Evolutionary conservation across 2,113 vertebrate species (phyloP), one percentile per base, ranked within the genome.

Genomic region (Oryzias celebensis): DNA sequence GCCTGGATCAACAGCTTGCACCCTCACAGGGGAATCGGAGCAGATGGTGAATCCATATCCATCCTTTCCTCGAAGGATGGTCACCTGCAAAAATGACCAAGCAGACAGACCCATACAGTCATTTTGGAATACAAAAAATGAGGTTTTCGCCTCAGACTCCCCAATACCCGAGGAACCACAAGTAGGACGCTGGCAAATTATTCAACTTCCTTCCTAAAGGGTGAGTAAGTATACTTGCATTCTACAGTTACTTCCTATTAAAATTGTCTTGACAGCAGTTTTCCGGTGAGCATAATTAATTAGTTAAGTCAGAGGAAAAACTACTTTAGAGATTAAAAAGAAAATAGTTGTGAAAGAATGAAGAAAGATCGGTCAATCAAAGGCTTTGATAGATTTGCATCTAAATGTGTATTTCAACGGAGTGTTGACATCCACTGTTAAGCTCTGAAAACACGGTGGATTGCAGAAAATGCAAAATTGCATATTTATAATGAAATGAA

Each of bases 41-140:
- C 94, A 98, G 92, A 98, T 98, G 36, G 96, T 98, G 90, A 98
- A 98, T 77, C 96, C 96, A 65, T 94, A 98, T 62, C 96, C 96
- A 52, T 96, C 94, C 22, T 89, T 94, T 74, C 95, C 96, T 86
- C 96, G 93, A 65, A 92, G 93, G 82, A 98, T 96, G 0, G 92
- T 95, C 64, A 98, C 94, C 96, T 98, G 88, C 65, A 92, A 23
- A 61, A 80, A 59, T 88, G 57, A 75, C 54, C 68, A 43, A 71
- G 4, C 36, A 58, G 24, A 65, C 44, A 76, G 28, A 68, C 17
- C 62, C 7, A 58, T 23, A 47, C 17, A 58, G 15, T 73, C 18
- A 62, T 5, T 56, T 48, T 20, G 16, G 26, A 53, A 60, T 20
- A 18, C 5, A 47, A 4, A 42, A 53, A 10, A 48, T 16, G 17